Base-by-base conservation (phyloP, 2,113 vertebrate genomes). In the Herpetotheres cachinnans region DNA sequence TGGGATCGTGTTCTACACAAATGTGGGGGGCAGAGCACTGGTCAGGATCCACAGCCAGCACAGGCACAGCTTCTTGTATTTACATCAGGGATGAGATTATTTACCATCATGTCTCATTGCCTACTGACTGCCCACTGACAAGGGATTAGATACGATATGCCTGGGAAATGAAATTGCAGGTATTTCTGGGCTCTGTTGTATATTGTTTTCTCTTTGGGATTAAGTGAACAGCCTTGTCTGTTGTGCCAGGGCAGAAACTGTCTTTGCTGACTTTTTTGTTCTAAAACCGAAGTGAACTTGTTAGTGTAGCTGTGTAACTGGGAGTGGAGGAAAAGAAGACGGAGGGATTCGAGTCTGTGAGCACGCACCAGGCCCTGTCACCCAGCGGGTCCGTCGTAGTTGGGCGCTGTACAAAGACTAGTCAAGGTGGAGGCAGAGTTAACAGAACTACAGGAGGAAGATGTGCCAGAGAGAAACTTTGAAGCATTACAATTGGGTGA, bases 381-480 rank as follows among this genome's bases (percentile, higher is more conserved):
- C 16, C 29, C 27, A 14, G 18, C 0, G 1, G 40, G 21, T 70
- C 46, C 13, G 8, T 8, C 1, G 0, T 11, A 50, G 42, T 8
- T 21, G 18, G n/a, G 27, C 4, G 2, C 32, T 20, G 16, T 7
- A 24, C 21, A 13, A 44, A 61, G 34, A 50, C 16, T 7, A 21
- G 34, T 11, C 32, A 19, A 11, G 0, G 1, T 2, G 13, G 34
- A 61, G 50, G 29, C 32, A 27, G 7, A 69, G 15, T 25, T 54
- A 50, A 27, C 14, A 44, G 9, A 89, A 13, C 13, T 36, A 22
- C 4, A 30, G 50, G 17, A 82, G 17, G n/a, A 93, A 70, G 40
- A 79, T 0, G 2, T 49, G 66, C 20, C 0, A 0, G 22, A 70
- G 25, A 30, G 77, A 54, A 89, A 17, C 6, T 32, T 10, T 17